These are phyloP conservation scores for Vimba vimba DNA, from an alignment of 2,113 vertebrate species.

Conservation along the genomic window DNA sequence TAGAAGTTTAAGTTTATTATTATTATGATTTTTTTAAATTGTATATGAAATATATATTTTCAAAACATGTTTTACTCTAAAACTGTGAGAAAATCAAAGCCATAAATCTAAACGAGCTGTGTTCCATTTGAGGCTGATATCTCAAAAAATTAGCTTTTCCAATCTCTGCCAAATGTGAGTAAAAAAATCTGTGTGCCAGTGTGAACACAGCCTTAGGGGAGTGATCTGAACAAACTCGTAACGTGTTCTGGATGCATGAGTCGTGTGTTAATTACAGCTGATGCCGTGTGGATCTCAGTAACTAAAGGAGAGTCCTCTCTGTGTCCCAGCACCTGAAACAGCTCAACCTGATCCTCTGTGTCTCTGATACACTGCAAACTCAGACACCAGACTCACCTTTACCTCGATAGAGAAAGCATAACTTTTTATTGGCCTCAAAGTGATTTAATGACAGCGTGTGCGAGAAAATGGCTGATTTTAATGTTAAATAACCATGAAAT, in stretches of 20 bases:
- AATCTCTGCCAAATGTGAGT: too few species aligned
- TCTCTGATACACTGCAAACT: neutral
- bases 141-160: too few species aligned
- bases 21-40: too few species aligned
- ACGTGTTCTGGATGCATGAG: neutral
- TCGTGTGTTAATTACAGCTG: slow-evolving; percentile 65
- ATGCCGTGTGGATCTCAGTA: slow-evolving; percentile 57
- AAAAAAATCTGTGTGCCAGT: too few species aligned
- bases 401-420: neutral
- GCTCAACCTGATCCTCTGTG: slow-evolving; percentile 63
- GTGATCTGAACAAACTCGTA: neutral
- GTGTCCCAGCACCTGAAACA: slow-evolving; percentile 42
- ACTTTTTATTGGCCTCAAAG: too few species aligned
- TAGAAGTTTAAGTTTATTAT: too few species aligned
- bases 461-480: neutral
- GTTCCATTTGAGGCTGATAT: too few species aligned
- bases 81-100: too few species aligned
- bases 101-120: too few species aligned
- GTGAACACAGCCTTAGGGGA: neutral
- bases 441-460: neutral
- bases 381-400: neutral
- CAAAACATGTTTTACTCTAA: too few species aligned
- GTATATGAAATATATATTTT: too few species aligned
- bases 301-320: slow-evolving; percentile 46
- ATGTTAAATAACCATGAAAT: neutral